Conservation (phyloP, 2,113 vertebrate genomes). For the Xiphophorus maculatus region DNA sequence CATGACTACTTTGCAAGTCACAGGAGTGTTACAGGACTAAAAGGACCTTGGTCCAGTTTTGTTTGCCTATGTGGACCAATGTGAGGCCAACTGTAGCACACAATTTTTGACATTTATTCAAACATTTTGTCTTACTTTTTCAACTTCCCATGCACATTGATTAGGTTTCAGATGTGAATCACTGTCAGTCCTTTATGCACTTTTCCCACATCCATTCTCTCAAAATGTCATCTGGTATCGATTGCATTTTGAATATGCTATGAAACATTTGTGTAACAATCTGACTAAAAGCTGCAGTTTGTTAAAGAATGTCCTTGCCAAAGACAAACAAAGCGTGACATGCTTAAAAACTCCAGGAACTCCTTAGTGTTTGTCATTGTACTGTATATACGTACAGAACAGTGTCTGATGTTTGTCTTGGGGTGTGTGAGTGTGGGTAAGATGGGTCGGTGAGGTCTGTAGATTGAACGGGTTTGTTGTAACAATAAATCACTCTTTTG, state of each 20-base stretch:
- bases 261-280: conserved; percentile 33
- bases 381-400: background rate
- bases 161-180: conserved; percentile 26
- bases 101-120: conserved; percentile 26
- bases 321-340: conserved; percentile 12
- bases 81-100: conserved; percentile 3
- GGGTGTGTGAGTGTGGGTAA: conserved; percentile 5
- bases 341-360: conserved; percentile 17
- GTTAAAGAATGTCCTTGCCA: conserved; percentile 9
- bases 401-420: conserved; percentile 10
- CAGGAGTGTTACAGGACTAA: conserved; percentile 31
- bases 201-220: conserved; percentile 11
- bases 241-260: conserved; percentile 26
- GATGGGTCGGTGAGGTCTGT: conserved; percentile 1
- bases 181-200: background rate
- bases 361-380: conserved; percentile 7
- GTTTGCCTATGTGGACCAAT: conserved; percentile 27
- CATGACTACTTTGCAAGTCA: conserved; percentile 40
- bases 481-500: conserved; percentile 49
- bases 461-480: conserved; percentile 34
- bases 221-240: conserved; percentile 55
- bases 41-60: conserved; percentile 39
- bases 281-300: conserved; percentile 32
- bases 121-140: conserved; percentile 29
- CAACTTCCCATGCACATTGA: conserved; percentile 40